Percentiles rank a stretch among this genome's conserved stretches.
Evolutionary conservation across 1,140 invertebrate genomes (phyloP).

Genomic region (Sycobia sp.): DNA sequence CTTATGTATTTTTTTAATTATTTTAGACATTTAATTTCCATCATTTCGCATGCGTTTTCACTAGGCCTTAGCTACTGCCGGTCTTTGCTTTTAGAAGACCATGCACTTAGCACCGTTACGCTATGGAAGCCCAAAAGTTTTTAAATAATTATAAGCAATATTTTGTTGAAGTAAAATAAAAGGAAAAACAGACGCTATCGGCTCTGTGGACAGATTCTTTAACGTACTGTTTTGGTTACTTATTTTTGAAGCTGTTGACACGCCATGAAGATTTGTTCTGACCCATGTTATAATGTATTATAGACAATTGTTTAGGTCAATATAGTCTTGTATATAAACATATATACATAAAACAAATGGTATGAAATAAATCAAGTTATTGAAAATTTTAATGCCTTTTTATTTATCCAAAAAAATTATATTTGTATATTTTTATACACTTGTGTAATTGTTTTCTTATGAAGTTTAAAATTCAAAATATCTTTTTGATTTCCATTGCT

Average conservation of each 20-base stretch:
- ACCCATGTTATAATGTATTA: constrained; percentile 42
- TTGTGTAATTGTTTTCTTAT: too few relatives aligned
- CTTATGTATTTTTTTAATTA: constrained; percentile 26
- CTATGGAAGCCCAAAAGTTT: constrained; percentile 27
- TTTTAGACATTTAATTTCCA: constrained; percentile 22
- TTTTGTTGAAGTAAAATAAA: constrained; percentile 10
- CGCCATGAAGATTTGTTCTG: constrained; percentile 36
- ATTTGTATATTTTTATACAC: too few relatives aligned
- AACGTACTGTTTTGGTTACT: constrained; percentile 28
- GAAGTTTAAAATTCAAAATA: too few relatives aligned
- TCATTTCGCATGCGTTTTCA: constrained; percentile 22
- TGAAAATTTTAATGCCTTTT: constrained; percentile 30
- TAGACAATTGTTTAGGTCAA: constrained; percentile 44
- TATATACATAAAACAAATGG: constrained; percentile 42
- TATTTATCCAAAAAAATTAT: neutral
- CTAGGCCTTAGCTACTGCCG: constrained; percentile 45
- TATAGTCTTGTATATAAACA: constrained; percentile 49
- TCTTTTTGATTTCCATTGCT: too few relatives aligned
- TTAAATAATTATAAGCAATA: constrained; percentile 42
- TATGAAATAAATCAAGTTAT: constrained; percentile 50
- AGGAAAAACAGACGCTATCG: constrained; percentile 26
- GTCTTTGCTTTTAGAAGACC: constrained; percentile 50
- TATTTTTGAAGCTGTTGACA: constrained; percentile 37
- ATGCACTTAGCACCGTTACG: constrained; percentile 44
- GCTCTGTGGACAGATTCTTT: constrained; percentile 23